These are phyloP conservation scores for Barnardius zonarius DNA, from an alignment of 2,113 vertebrate genomes.

Conservation along the genomic window DNA sequence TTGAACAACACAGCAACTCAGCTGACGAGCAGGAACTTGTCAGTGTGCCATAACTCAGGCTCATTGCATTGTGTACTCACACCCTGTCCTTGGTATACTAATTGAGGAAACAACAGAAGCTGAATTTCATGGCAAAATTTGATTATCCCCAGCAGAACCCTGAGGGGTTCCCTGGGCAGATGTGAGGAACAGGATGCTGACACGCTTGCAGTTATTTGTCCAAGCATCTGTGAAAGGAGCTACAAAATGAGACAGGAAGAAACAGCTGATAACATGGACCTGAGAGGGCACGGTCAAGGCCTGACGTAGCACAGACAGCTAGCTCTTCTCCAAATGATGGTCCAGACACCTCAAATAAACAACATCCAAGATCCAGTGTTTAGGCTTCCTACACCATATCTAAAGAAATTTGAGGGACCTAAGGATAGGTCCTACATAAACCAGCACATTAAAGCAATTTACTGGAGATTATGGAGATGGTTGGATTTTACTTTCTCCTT, in stretches of 20 bases:
- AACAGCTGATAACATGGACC: not conserved
- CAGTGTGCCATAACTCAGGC: not conserved
- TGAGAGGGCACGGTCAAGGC: not conserved
- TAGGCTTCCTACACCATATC: not conserved
- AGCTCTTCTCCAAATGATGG: not conserved
- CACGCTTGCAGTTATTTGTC: not conserved
- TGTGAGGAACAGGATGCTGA: not conserved
- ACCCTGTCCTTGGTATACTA: not conserved
- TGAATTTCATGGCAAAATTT: not conserved
- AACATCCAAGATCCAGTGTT: not conserved
- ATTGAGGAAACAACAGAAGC: not conserved
- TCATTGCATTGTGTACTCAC: not conserved
- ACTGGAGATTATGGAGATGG: not conserved
- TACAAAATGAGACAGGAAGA: not conserved
- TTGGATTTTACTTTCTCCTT: not conserved
- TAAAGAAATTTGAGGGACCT: not conserved
- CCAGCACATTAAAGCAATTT: not conserved
- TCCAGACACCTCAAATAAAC: not conserved
- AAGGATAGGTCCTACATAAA: not conserved
- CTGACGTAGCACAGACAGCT: not conserved
- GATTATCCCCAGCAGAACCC: not conserved
- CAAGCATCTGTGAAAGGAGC: not conserved
- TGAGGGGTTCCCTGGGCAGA: not conserved
- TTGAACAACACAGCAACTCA: not conserved
- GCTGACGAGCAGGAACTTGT: not conserved